phyloP scores from a whole-genome alignment of 2,113 vertebrate species.

The Gnathonemus longibarbis region DNA sequence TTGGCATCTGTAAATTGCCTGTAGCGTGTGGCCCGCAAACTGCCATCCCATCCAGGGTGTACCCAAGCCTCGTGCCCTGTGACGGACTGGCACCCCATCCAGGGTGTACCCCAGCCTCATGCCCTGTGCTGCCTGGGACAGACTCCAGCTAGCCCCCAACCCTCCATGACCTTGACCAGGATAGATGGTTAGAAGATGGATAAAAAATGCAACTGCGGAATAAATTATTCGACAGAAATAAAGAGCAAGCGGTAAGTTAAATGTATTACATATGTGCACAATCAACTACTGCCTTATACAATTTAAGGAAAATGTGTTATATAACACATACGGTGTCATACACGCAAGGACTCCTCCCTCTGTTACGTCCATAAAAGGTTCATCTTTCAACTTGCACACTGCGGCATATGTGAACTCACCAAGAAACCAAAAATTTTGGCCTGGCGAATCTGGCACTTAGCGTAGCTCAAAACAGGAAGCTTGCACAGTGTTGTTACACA shows the following conservation, averaged over 20 bases:
- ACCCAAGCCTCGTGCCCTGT: neutral
- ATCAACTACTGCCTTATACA: neutral
- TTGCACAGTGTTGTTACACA: neutral
- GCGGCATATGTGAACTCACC: neutral
- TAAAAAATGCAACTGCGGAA: neutral
- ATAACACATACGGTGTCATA: neutral
- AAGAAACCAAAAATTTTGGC: slow-evolving; percentile 9
- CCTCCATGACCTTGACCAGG: neutral
- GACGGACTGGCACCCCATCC: neutral
- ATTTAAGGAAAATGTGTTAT: neutral
- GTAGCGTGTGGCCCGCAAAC: neutral
- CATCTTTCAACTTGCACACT: neutral
- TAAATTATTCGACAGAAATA: neutral
- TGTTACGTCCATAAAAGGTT: neutral
- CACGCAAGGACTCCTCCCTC: neutral
- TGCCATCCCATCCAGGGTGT: neutral
- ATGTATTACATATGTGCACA: neutral
- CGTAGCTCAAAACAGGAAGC: neutral
- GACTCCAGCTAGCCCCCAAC: neutral
- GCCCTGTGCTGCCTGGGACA: neutral
- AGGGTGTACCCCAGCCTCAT: neutral
- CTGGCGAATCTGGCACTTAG: neutral
- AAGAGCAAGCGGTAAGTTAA: neutral
- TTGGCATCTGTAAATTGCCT: neutral
- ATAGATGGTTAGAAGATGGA: neutral